Evolutionary conservation across 2,113 vertebrate species (phyloP).

Genomic region (Lagopus leucura): DNA sequence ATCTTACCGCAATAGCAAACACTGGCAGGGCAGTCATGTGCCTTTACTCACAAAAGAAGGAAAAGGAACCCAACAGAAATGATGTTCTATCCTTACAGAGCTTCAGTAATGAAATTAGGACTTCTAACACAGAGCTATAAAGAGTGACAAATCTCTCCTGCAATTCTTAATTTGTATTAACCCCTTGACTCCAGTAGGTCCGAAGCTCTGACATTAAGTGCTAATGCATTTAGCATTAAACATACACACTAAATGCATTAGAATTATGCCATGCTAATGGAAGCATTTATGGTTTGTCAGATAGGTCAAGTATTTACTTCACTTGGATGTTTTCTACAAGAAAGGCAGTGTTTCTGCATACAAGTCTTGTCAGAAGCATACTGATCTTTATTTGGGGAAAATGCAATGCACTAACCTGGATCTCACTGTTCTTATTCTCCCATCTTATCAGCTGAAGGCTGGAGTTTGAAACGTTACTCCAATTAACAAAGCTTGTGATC

Average conservation of each 20-base stretch:
- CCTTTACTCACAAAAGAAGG: not conserved
- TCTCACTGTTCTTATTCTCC: not conserved
- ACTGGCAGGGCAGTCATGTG: not conserved
- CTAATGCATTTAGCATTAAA: conserved; percentile 72
- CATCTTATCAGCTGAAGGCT: not conserved
- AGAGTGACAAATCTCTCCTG: conserved; percentile 54
- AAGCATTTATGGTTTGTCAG: conserved; percentile 48
- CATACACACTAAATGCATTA: conserved; percentile 39
- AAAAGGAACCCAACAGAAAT: conserved; percentile 31
- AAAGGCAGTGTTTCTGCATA: not conserved
- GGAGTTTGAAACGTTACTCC: not conserved
- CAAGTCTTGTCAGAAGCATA: conserved; percentile 41
- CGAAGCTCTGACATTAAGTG: conserved; percentile 66
- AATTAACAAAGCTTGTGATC: not conserved
- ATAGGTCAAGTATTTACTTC: conserved; percentile 40
- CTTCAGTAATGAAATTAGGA: conserved; percentile 58
- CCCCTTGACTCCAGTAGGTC: conserved; percentile 50
- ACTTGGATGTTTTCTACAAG: conserved; percentile 27
- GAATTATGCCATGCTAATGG: conserved; percentile 59
- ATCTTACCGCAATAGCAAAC: not conserved
- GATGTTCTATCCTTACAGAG: conserved; percentile 18
- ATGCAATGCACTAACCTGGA: not conserved
- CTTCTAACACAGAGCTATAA: conserved; percentile 52
- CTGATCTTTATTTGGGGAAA: conserved; percentile 24
- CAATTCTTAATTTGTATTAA: conserved; percentile 69